These are phyloP conservation scores for Chydorus sphaericus DNA, from an alignment of 2,888 invertebrate species.

Conservation along the genomic window DNA sequence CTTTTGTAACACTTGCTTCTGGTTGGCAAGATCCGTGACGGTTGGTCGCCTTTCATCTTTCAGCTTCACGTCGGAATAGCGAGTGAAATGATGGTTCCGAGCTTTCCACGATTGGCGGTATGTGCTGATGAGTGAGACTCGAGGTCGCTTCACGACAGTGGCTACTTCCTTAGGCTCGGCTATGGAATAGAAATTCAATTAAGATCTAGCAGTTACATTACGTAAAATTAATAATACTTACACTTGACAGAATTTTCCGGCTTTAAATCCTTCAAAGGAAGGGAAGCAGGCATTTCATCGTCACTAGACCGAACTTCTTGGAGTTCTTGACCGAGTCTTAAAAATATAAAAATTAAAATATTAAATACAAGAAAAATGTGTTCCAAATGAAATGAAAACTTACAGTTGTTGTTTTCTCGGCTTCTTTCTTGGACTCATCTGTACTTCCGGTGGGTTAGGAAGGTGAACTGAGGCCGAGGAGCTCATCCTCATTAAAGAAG, in stretches of 20 bases:
- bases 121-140: slow-evolving; percentile 41
- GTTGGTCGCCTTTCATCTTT: slow-evolving; percentile 73
- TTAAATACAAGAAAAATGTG: too few species aligned
- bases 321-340: slow-evolving; percentile 38
- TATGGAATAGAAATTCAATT: background rate
- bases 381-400: slow-evolving; percentile 27
- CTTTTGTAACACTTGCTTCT: slow-evolving; percentile 69
- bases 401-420: slow-evolving; percentile 78
- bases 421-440: slow-evolving; percentile 72
- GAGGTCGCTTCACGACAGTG: slow-evolving; percentile 28
- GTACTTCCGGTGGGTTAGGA: slow-evolving; percentile 21
- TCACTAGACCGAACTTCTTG: slow-evolving; percentile 34
- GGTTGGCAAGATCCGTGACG: slow-evolving; percentile 77
- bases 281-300: slow-evolving; percentile 34
- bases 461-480: slow-evolving; percentile 8
- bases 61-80: slow-evolving; percentile 68
- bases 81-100: slow-evolving; percentile 54
- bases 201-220: background rate
- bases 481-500: slow-evolving; percentile 20
- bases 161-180: slow-evolving; percentile 16
- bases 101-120: slow-evolving; percentile 56
- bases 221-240: background rate
- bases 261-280: background rate
- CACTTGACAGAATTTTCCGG: background rate
- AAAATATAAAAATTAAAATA: too few species aligned